Base-by-base conservation (phyloP, 2,113 vertebrate genomes). In the Phalacrocorax carbo region DNA sequence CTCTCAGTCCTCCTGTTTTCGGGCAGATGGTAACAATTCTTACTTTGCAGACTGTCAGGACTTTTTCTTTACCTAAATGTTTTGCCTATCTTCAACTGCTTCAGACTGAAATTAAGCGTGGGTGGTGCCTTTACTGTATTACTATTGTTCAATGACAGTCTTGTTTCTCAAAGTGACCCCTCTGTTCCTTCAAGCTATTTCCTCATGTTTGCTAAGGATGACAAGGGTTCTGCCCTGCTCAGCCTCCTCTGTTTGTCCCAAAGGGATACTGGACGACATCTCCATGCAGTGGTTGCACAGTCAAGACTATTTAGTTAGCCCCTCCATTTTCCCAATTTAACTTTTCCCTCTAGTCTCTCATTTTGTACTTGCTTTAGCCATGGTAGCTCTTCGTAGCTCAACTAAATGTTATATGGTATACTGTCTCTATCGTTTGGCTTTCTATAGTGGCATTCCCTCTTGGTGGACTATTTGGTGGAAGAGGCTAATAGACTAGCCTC, bases 101-200 rank as follows among this genome's bases (percentile, higher is more conserved):
- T 98, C 95, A 96, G 98, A 98, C 98, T 97, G 97, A 98, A 97
- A 95, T 96, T 97, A 97, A 97, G 97, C 88, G 98, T 98, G 98
- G 98, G 98, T 98, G 98, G 98, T 98, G 98, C 98, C 98, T 98
- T 98, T 98, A 96, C 92, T 97, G 98, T 98, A 97, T 98, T 96
- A 97, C 95, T 97, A 98, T 98, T 96, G 97, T 98, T 98, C 92
- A 93, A 98, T 97, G 97, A 98, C 88, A 72, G 98, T 98, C 98
- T 98, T 93, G 98, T 98, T 98, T 95, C 95, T 94, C 94, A 90
- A 96, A 97, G 97, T 98, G 97, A 94, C 77, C 84, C 96, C 94
- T 96, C 92, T 98, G 97, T 97, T 95, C 93, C 93, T 95, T 97
- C 90, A 69, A 72, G 86, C 95, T 90, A 90, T 97, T 94, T 94